A percentile compares a stretch with the other conserved stretches of the same genome.
Evolutionary conservation across 1,140 invertebrate species (phyloP).

Genomic region (Drosophila repleta): DNA sequence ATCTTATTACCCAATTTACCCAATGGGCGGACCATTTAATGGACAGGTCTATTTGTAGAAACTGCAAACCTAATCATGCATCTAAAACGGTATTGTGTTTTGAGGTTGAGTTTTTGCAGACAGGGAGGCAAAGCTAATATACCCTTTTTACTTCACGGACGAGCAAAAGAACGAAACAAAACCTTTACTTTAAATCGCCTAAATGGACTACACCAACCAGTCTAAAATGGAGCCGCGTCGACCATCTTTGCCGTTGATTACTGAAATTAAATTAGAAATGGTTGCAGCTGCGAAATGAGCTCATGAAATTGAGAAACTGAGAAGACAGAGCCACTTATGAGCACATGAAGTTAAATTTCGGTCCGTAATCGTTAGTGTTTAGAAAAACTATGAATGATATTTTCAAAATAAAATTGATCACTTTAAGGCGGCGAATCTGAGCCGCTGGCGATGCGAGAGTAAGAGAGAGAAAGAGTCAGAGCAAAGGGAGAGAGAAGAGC

Average conservation of each 20-base stretch:
- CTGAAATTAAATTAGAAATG: slow-evolving; percentile 27
- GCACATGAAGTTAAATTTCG: background rate
- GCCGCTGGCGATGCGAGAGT: background rate
- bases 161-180: background rate
- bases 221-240: background rate
- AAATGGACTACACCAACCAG: background rate
- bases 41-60: too few relatives aligned
- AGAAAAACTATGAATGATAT: slow-evolving; percentile 39
- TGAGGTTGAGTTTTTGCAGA: too few relatives aligned
- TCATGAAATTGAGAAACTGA: slow-evolving; percentile 28
- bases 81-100: too few relatives aligned
- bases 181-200: slow-evolving; percentile 34
- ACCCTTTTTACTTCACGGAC: too few relatives aligned
- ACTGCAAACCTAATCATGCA: too few relatives aligned
- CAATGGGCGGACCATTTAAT: too few relatives aligned
- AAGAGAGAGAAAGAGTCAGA: too few relatives aligned
- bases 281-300: slow-evolving; percentile 46
- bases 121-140: too few relatives aligned
- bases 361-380: slow-evolving; percentile 45
- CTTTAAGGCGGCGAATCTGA: slow-evolving; percentile 15
- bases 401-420: slow-evolving; percentile 17
- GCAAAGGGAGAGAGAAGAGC: background rate
- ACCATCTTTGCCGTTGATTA: slow-evolving; percentile 17
- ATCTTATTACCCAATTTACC: too few relatives aligned
- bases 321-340: too few relatives aligned